Evolutionary conservation across 2,888 invertebrate genomes (phyloP).

Genomic region (Anorthoa munda): DNA sequence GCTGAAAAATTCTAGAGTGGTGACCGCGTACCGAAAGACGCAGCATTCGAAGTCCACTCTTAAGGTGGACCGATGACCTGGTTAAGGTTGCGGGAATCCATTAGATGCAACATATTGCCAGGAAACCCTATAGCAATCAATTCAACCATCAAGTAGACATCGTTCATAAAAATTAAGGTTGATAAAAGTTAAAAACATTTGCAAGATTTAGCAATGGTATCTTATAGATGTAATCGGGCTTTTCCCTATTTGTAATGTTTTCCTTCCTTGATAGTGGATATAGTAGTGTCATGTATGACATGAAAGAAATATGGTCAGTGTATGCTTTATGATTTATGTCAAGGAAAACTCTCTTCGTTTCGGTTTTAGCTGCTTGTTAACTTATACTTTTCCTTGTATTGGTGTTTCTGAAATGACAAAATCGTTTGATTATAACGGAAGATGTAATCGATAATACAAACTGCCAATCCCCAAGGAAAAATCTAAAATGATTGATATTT

Average conservation of each 20-base stretch:
- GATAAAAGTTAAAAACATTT: not conserved
- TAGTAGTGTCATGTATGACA: not conserved
- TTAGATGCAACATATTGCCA: no score
- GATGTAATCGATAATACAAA: no score
- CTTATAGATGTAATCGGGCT: not conserved
- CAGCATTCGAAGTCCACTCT: no score
- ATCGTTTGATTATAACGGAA: not conserved
- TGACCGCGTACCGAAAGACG: no score
- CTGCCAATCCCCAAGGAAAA: no score
- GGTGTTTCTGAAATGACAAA: not conserved
- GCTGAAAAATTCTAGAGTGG: no score
- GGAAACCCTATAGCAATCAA: no score
- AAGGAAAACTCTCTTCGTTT: constrained; percentile 13
- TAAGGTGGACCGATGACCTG: no score
- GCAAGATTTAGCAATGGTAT: no score
- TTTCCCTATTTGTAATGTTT: constrained; percentile 3
- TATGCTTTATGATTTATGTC: constrained; percentile 6
- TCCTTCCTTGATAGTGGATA: not conserved
- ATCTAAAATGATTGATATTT: no score
- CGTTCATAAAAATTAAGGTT: not conserved
- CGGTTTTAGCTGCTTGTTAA: not conserved
- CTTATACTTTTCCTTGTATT: constrained; percentile 2
- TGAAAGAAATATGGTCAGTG: constrained; percentile 8
- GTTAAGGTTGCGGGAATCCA: no score
- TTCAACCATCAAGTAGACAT: no score